A percentile compares a stretch with the other conserved stretches of the same genome.
phyloP scores from a whole-genome alignment of 2,113 vertebrate species.

The Atlantisia rogersi region DNA sequence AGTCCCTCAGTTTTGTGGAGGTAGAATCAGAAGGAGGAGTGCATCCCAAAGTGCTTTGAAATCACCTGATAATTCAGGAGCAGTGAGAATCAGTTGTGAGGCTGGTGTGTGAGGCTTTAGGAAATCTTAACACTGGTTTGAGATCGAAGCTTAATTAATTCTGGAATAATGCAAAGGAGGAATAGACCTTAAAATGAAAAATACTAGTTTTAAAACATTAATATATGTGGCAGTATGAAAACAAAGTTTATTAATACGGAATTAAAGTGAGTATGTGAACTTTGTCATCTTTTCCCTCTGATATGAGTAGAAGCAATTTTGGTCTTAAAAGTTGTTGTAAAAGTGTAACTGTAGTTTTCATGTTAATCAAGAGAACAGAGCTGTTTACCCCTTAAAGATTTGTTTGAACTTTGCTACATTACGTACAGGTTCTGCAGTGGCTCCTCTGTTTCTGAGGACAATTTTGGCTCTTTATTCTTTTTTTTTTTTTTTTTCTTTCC shows the following conservation, averaged over 20 bases:
- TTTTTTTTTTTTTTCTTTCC: not conserved
- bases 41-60: not conserved
- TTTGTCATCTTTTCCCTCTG: fast-evolving
- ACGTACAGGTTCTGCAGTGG: not conserved
- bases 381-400: not conserved
- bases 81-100: not conserved
- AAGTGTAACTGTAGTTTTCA: not conserved
- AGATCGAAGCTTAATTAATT: not conserved
- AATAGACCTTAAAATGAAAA: not conserved
- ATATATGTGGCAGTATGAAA: not conserved
- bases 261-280: not conserved
- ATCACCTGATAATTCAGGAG: not conserved
- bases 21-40: not conserved
- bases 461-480: not conserved
- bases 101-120: not conserved
- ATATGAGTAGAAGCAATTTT: not conserved
- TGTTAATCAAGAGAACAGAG: not conserved
- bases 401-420: not conserved
- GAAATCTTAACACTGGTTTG: not conserved
- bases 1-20: not conserved
- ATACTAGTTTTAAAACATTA: not conserved
- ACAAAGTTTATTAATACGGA: not conserved
- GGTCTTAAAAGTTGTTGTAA: not conserved
- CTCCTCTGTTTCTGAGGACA: not conserved
- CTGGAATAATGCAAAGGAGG: not conserved